A percentile compares a stretch with the other conserved stretches of the same genome.
These are phyloP conservation scores for Sphecodes monilicornis DNA, from an alignment of 2,888 invertebrate species.

Conservation along the genomic window DNA sequence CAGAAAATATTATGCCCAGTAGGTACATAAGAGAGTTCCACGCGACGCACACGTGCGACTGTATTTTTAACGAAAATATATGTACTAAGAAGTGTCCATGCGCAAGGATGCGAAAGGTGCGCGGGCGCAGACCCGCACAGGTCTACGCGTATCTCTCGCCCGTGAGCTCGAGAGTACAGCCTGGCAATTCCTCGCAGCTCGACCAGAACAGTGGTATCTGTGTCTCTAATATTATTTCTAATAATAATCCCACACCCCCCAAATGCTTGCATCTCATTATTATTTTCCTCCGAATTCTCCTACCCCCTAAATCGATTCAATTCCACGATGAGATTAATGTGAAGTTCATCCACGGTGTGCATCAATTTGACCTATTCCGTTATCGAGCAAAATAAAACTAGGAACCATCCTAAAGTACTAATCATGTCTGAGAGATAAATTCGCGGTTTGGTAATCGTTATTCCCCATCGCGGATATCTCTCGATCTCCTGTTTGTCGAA, in stretches of 20 bases:
- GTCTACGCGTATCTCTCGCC: conserved; percentile 25
- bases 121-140: conserved; percentile 20
- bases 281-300: background rate
- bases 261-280: conserved; percentile 15
- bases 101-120: conserved; percentile 29
- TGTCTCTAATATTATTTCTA: conserved; percentile 29
- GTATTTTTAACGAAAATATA: conserved; percentile 40
- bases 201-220: conserved; percentile 50
- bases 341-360: background rate
- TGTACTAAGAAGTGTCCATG: conserved; percentile 41
- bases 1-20: conserved; percentile 17
- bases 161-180: conserved; percentile 40
- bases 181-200: conserved; percentile 49
- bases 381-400: background rate
- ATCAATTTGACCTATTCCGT: background rate
- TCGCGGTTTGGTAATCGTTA: background rate
- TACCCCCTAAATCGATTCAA: background rate
- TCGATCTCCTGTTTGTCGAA: background rate
- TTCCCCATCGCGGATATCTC: background rate
- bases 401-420: background rate
- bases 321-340: background rate
- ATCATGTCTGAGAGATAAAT: background rate
- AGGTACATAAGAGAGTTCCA: conserved; percentile 16
- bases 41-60: conserved; percentile 49
- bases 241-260: background rate